Conservation (phyloP, 2,113 vertebrate genomes). For the Corydoras sp. region DNA sequence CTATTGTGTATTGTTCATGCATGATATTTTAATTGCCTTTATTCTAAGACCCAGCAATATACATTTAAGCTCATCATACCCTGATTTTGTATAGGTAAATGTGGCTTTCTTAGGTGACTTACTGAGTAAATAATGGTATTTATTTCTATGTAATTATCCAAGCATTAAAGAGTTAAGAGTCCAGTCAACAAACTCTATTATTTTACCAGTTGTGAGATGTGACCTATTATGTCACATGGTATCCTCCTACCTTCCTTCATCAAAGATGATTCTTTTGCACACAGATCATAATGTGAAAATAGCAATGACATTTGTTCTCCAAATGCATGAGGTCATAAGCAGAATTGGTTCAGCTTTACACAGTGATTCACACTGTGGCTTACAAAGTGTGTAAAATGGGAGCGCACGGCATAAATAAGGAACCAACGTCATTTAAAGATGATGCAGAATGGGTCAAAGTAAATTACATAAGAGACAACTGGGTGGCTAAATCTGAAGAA, state of each 20-base stretch:
- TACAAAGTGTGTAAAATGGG: conserved; percentile 25
- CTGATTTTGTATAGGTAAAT: no score
- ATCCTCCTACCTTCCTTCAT: not conserved
- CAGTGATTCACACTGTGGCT: conserved; percentile 14
- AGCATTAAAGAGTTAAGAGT: no score
- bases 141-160: no score
- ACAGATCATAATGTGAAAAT: conserved; percentile 24
- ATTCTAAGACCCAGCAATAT: no score
- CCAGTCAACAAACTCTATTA: no score
- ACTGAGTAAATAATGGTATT: no score
- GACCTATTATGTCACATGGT: not conserved
- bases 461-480: not conserved
- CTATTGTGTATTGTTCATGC: no score
- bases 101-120: no score
- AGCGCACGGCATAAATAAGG: conserved; percentile 19
- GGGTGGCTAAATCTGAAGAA: not conserved
- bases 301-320: conserved; percentile 21
- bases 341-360: conserved; percentile 9
- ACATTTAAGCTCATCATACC: no score
- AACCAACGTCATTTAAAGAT: conserved; percentile 20
- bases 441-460: conserved; percentile 9
- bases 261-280: conserved; percentile 8
- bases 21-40: no score
- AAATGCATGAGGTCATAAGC: conserved; percentile 4
- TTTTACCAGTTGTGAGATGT: no score